These are phyloP conservation scores for Cistogaster globosa DNA, from an alignment of 2,888 invertebrate genomes.

Conservation along the genomic window DNA sequence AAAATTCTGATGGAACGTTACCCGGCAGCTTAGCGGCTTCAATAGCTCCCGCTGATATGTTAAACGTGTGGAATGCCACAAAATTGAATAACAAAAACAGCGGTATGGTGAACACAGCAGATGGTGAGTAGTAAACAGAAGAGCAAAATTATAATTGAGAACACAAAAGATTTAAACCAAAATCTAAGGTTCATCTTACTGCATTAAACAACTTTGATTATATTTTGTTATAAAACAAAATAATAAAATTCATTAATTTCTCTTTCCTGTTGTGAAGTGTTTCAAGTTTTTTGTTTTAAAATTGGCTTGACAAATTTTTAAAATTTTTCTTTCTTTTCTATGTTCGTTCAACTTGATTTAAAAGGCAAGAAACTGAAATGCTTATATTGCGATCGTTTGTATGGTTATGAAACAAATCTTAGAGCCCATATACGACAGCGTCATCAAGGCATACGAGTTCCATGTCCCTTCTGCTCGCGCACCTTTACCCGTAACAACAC, in stretches of 20 bases:
- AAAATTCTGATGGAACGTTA: conserved; percentile 79
- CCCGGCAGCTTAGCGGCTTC: conserved; percentile 82
- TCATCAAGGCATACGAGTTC: conserved; percentile 95
- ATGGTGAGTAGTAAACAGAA: conserved; percentile 85
- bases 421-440: conserved; percentile 95
- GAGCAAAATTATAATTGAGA: background rate
- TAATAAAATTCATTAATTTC: no score
- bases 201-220: no score
- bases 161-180: background rate
- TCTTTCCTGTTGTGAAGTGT: background rate
- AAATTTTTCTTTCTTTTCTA: conserved; percentile 28
- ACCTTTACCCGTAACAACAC: conserved; percentile 97
- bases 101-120: conserved; percentile 92
- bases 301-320: conserved; percentile 30
- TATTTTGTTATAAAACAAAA: no score
- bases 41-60: conserved; percentile 84
- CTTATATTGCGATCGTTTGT: conserved; percentile 95
- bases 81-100: conserved; percentile 88
- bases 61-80: conserved; percentile 86
- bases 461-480: conserved; percentile 94
- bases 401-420: conserved; percentile 96
- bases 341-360: background rate
- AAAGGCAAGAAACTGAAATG: conserved; percentile 95
- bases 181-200: background rate
- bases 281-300: no score